Evolutionary conservation across 2,888 invertebrate genomes (phyloP).

Genomic region (Rhabditoides inermis): DNA sequence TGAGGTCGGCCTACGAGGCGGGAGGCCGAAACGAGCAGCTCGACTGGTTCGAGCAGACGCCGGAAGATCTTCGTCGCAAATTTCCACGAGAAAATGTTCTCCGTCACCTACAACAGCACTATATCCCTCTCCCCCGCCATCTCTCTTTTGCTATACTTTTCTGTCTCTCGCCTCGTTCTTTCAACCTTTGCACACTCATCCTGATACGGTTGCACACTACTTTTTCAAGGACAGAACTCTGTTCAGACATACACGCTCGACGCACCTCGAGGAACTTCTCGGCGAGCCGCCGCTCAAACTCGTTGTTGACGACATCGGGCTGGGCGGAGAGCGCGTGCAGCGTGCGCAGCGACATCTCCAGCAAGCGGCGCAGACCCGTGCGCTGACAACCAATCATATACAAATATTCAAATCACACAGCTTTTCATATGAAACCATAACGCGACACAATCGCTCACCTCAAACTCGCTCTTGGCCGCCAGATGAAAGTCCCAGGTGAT

Average conservation of each 20-base stretch:
- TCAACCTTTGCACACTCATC: too few relatives aligned
- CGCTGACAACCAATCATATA: slow-evolving; percentile 12
- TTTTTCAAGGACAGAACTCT: not conserved
- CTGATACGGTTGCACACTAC: not conserved
- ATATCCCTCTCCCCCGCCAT: too few relatives aligned
- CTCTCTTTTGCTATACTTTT: too few relatives aligned
- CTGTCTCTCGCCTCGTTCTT: too few relatives aligned
- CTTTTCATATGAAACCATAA: too few relatives aligned
- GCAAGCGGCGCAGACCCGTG: slow-evolving; percentile 71
- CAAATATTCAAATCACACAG: too few relatives aligned
- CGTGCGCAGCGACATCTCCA: slow-evolving; percentile 66
- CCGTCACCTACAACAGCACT: too few relatives aligned
- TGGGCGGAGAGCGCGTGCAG: slow-evolving; percentile 53
- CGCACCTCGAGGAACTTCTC: slow-evolving; percentile 28
- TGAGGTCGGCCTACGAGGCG: slow-evolving; percentile 68
- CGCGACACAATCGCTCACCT: too few relatives aligned
- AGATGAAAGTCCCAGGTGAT: slow-evolving; percentile 80
- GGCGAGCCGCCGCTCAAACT: slow-evolving; percentile 20
- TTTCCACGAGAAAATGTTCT: slow-evolving; percentile 73
- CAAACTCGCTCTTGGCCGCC: slow-evolving; percentile 74
- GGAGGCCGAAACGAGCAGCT: slow-evolving; percentile 58
- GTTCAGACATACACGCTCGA: not conserved
- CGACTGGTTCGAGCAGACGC: slow-evolving; percentile 31
- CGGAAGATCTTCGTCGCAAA: slow-evolving; percentile 56
- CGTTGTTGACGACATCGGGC: slow-evolving; percentile 22